Conservation (phyloP, 92 coral and sea anemone species). For the Epizoanthus fatuus region DNA sequence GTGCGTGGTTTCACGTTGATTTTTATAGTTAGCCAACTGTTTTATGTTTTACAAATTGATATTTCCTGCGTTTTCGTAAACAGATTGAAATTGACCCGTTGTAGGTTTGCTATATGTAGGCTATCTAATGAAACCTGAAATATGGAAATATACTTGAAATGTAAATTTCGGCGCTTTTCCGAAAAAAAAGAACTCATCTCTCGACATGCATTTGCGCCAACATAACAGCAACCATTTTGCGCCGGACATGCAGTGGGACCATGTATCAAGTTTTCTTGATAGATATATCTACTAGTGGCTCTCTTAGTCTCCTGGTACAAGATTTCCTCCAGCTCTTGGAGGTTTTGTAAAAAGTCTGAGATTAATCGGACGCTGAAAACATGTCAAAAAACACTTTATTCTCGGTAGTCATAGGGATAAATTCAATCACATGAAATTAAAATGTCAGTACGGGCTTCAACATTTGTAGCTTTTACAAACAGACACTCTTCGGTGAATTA, state of each 20-base stretch:
- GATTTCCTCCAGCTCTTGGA: too few relatives aligned
- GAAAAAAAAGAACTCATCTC: background rate
- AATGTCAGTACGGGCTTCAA: background rate
- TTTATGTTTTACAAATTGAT: background rate
- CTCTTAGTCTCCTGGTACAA: too few relatives aligned
- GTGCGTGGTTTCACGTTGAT: too few relatives aligned
- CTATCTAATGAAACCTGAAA: background rate
- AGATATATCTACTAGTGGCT: too few relatives aligned
- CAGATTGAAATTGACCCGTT: background rate
- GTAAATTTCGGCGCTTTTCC: background rate
- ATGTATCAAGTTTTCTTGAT: too few relatives aligned
- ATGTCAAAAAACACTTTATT: too few relatives aligned
- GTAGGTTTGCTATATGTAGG: background rate
- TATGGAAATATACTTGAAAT: background rate
- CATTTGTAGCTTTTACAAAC: background rate
- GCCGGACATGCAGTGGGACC: too few relatives aligned
- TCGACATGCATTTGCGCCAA: too few relatives aligned
- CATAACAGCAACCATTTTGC: background rate
- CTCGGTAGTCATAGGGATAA: background rate
- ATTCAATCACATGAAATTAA: background rate
- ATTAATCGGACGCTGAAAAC: too few relatives aligned
- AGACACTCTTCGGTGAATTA: background rate
- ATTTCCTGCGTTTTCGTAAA: background rate
- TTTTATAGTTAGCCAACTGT: too few relatives aligned
- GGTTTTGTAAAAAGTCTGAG: too few relatives aligned